phyloP scores from a whole-genome alignment of 1,140 invertebrate genomes.

The Chironomus tepperi region DNA sequence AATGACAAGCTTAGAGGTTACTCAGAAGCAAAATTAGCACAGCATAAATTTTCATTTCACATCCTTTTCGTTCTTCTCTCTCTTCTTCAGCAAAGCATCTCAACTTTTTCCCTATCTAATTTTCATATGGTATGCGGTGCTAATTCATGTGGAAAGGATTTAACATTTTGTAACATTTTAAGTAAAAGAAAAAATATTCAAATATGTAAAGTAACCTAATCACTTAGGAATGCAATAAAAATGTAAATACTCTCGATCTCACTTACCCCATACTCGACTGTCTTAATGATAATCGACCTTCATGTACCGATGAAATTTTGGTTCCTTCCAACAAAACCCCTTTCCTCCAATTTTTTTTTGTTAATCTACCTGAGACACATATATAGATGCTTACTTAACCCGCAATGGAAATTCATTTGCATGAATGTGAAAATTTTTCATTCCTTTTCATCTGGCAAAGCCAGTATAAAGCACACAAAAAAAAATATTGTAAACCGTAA shows the following conservation, averaged over 20 bases:
- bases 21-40: neutral
- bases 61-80: no score
- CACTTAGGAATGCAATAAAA: slow-evolving; percentile 1
- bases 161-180: neutral
- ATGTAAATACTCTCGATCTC: neutral
- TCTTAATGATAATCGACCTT: slow-evolving; percentile 4
- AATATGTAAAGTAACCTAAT: neutral
- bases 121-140: neutral
- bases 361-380: neutral
- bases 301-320: neutral
- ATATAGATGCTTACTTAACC: neutral
- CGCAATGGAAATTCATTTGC: neutral
- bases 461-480: neutral
- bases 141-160: slow-evolving; percentile 1
- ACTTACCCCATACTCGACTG: neutral
- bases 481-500: no score
- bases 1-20: no score
- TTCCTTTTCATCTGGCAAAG: neutral
- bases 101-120: neutral
- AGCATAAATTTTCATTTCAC: neutral
- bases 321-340: neutral
- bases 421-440: slow-evolving; percentile 3
- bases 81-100: neutral
- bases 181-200: neutral
- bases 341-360: neutral